Evolutionary conservation across 2,113 vertebrate species (phyloP).

Genomic region (Podilymbus podiceps): DNA sequence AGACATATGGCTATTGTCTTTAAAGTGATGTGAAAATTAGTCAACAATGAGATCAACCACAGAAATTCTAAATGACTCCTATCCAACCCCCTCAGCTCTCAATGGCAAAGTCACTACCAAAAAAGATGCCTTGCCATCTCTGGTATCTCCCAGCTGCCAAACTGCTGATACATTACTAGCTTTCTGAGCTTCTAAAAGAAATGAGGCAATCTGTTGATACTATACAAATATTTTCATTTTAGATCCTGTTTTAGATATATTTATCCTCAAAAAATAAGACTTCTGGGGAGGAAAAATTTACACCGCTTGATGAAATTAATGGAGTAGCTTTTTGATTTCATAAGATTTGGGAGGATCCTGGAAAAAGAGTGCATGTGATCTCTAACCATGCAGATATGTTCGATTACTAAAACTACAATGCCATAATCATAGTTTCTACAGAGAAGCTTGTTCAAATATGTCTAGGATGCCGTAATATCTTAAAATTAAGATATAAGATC

Average conservation of each 20-base stretch:
- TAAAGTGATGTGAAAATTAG: neutral
- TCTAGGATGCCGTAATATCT: slow-evolving; percentile 8
- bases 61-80: neutral
- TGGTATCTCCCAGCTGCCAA: neutral
- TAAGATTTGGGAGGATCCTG: neutral
- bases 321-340: neutral
- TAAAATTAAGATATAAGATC: slow-evolving; percentile 55
- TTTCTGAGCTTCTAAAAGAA: neutral
- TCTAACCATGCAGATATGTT: neutral
- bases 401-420: neutral
- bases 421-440: neutral
- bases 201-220: neutral
- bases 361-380: neutral
- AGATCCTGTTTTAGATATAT: neutral
- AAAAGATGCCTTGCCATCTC: neutral
- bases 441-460: neutral
- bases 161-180: neutral
- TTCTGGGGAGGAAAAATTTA: neutral
- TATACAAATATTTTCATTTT: neutral
- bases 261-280: neutral
- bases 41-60: neutral
- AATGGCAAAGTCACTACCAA: neutral
- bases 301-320: neutral
- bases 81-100: neutral
- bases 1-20: neutral